Base-by-base conservation (phyloP, 2,113 vertebrate genomes). In the Hemiprocne comata region DNA sequence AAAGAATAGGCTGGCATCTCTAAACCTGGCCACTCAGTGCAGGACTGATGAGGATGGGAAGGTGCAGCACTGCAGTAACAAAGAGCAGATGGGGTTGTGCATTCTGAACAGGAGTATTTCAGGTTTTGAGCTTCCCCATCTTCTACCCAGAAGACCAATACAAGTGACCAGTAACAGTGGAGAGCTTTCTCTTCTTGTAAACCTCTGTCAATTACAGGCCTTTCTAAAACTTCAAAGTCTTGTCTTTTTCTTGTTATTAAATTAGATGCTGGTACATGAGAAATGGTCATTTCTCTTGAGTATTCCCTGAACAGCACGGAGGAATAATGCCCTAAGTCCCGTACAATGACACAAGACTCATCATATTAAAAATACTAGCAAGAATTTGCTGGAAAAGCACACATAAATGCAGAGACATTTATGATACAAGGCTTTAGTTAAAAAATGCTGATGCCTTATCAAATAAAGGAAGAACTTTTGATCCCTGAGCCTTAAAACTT, bases 151-250 rank as follows among this genome's bases (percentile, higher is more conserved):
- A 87, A 50, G 64, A 74, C 36, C 40, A 72, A 44, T 8, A 57
- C 13, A 80, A 87, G 26, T 33, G 11, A 74, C 9, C 18, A 33
- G 2, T 26, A 85, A 77, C 6, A 82, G 36, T 2, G 4, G 85
- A 81, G 29, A 87, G 15, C 44, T 23, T 5, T 40, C 62, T 48
- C 10, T 42, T 19, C 38, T 44, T 69, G 33, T 31, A 72, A 85
- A 60, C 6, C 20, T 82, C 62, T 70, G 26, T n/a, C 62, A 65
- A 4, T 53, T 12, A 69, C 12, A 53, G 0, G 0, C 31, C 40
- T 26, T 58, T n/a, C 17, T 15, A 36, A 65, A 71, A 88, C 58
- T 44, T 61, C 24, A 44, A 53, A 25, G 38, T 80, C 40, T 82
- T 23, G 2, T 85, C 19, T 64, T 90, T 60, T 72, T 6, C 2